phyloP scores from a whole-genome alignment of 2,888 invertebrate species.

The Carpatolechia fugitivella region DNA sequence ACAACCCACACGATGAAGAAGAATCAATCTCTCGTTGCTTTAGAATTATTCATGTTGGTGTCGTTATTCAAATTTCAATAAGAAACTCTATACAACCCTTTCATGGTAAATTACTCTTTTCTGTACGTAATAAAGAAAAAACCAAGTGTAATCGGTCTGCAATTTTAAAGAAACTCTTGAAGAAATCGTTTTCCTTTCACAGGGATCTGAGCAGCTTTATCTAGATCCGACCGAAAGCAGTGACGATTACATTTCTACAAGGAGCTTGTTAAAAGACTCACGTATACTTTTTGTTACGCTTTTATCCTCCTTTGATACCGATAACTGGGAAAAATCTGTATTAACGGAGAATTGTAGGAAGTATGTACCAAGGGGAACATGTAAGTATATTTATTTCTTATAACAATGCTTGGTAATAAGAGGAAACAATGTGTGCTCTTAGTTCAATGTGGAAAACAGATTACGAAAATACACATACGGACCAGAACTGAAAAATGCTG shows the following conservation, averaged over 20 bases:
- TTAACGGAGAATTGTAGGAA: not conserved
- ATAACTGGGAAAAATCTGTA: not conserved
- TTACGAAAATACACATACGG: too few relatives aligned
- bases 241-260: conserved; percentile 2
- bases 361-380: not conserved
- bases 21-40: too few relatives aligned
- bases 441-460: too few relatives aligned
- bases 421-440: not conserved
- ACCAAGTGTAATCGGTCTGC: too few relatives aligned
- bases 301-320: not conserved
- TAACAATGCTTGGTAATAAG: not conserved
- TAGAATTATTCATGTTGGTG: too few relatives aligned
- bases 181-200: not conserved
- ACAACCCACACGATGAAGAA: too few relatives aligned
- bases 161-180: not conserved
- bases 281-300: conserved; percentile 1
- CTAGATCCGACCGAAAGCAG: not conserved
- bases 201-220: not conserved
- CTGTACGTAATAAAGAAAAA: too few relatives aligned
- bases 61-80: too few relatives aligned
- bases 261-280: conserved; percentile 3
- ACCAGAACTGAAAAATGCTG: too few relatives aligned
- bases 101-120: too few relatives aligned
- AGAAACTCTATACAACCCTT: too few relatives aligned
- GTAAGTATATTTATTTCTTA: not conserved